phyloP scores from a whole-genome alignment of 2,888 invertebrate species.

The Mystacides longicornis region DNA sequence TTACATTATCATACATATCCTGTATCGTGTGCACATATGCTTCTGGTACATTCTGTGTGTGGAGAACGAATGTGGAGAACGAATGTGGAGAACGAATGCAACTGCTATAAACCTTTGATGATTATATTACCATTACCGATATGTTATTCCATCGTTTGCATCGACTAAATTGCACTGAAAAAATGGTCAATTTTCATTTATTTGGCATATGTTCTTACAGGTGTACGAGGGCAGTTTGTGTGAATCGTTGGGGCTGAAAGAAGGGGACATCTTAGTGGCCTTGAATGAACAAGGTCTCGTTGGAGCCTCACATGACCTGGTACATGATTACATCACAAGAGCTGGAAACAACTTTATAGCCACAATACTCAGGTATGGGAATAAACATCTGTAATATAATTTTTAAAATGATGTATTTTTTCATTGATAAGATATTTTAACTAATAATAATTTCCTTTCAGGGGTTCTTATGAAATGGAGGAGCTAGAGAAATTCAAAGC shows the following conservation, averaged over 20 bases:
- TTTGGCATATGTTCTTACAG: conserved; percentile 52
- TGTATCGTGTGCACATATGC: too few relatives aligned
- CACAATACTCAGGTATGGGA: conserved; percentile 62
- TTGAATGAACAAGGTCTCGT: conserved; percentile 65
- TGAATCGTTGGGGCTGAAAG: conserved; percentile 69
- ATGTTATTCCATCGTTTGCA: too few relatives aligned
- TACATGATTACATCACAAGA: conserved; percentile 63
- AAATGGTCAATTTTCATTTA: too few relatives aligned
- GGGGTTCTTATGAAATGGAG: conserved; percentile 11
- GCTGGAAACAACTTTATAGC: conserved; percentile 67
- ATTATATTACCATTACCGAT: too few relatives aligned
- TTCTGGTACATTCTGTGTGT: too few relatives aligned
- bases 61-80: too few relatives aligned
- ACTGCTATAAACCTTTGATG: too few relatives aligned
- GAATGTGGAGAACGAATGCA: too few relatives aligned
- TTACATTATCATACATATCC: too few relatives aligned
- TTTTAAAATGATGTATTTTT: neutral
- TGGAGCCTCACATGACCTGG: conserved; percentile 67
- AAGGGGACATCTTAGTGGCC: conserved; percentile 77
- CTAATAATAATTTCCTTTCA: conserved; percentile 6
- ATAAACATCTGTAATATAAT: neutral
- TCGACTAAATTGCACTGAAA: too few relatives aligned
- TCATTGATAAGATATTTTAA: neutral
- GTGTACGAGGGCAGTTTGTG: conserved; percentile 76
- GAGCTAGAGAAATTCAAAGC: conserved; percentile 10